Evolutionary conservation across 2,113 vertebrate genomes (phyloP), one percentile per base, ranked within the genome.

Genomic region (Aphelocoma coerulescens): DNA sequence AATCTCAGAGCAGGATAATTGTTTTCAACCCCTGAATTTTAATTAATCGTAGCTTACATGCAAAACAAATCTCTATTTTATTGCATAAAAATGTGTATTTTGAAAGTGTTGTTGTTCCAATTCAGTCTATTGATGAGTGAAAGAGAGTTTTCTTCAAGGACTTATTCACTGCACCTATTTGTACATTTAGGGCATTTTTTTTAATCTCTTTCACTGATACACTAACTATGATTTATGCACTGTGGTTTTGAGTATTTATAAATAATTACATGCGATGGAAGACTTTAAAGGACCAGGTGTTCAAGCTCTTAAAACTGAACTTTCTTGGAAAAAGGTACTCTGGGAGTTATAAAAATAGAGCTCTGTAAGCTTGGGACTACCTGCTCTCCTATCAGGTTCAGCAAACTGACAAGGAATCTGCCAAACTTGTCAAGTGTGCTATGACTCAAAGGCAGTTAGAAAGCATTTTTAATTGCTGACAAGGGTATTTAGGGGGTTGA

Each of bases 241-340:
- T 83, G 27, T 88, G 59, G 74, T 89, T 91, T 54, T 55, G 51
- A 91, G 54, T 46, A 52, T 88, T 96, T 96, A 91, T 87, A 95
- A 96, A 89, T 93, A 91, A 90, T 54, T 19, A 28, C 14, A 65
- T 76, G 72, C 88, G 59, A 91, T 76, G 30, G 27, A 28, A 96
- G n/a, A 69, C 74, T 88, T 89, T 73, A 91, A 91, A 89, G 52
- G 58, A 93, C 14, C 81, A 93, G 85, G 33, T 96, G 91, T 87
- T 95, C 84, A 93, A 68, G 80, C n/a, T 80, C 68, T 88, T 81
- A 85, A 92, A 88, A 54, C 72, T 95, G 54, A 68, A 92, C 71
- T 97, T 37, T 8, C 71, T 74, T 91, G 51, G 79, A 87, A 91
- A 95, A 89, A 69, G 35, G 63, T 44, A 77, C 76, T 92, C 32